A percentile compares a stretch with the other conserved stretches of the same genome.
These are phyloP conservation scores for Drosophila ambigua DNA, from an alignment of 1,140 invertebrate species.

Conservation along the genomic window DNA sequence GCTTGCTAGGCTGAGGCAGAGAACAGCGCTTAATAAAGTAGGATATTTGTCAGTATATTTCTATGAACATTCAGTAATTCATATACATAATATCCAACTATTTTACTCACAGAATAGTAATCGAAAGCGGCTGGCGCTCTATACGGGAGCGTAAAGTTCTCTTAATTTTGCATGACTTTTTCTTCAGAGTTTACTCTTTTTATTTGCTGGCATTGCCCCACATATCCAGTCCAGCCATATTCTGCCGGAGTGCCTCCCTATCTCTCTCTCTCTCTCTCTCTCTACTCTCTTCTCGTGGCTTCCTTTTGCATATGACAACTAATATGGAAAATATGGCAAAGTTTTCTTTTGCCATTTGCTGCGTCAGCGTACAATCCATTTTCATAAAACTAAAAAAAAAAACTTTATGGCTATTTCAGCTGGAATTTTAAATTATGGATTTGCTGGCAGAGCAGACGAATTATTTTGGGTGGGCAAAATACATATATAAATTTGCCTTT, in stretches of 20 bases:
- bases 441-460: conserved; percentile 7
- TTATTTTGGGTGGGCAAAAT: conserved; percentile 20
- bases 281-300: too few relatives aligned
- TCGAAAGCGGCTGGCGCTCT: too few relatives aligned
- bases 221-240: conserved; percentile 11
- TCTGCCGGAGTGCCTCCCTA: conserved; percentile 10
- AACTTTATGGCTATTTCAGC: conserved; percentile 37
- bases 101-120: too few relatives aligned
- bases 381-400: conserved; percentile 7
- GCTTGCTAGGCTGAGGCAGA: too few relatives aligned
- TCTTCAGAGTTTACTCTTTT: background rate
- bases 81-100: too few relatives aligned
- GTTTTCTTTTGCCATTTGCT: conserved; percentile 32
- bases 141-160: too few relatives aligned
- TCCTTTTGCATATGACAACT: conserved; percentile 44
- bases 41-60: too few relatives aligned
- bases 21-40: too few relatives aligned
- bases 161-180: too few relatives aligned
- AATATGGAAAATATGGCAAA: conserved; percentile 24
- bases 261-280: too few relatives aligned
- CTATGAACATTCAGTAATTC: too few relatives aligned
- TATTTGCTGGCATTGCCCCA: conserved; percentile 6
- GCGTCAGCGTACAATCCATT: conserved; percentile 32
- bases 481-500: conserved; percentile 4
- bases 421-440: conserved; percentile 38